Conservation (phyloP, 2,113 vertebrate genomes). For the Tringa solitaria region DNA sequence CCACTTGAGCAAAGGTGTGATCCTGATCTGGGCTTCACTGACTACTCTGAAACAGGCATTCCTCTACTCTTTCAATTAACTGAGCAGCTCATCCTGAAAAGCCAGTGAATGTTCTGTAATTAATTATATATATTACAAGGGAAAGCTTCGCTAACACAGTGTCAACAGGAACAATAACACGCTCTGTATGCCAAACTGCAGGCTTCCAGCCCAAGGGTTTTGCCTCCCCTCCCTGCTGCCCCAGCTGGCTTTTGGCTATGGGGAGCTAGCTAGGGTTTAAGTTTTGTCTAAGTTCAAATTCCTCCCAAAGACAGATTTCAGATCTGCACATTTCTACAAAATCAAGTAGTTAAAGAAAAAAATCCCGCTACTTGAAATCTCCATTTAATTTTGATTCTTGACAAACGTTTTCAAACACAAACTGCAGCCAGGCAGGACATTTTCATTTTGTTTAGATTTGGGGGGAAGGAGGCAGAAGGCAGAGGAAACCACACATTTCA, state of each 20-base stretch:
- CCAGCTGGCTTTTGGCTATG: background rate
- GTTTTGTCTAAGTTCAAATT: background rate
- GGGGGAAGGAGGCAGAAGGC: constrained; percentile 17
- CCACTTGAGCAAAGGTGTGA: background rate
- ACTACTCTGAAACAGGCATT: background rate
- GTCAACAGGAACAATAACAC: constrained; percentile 18
- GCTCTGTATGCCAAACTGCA: background rate
- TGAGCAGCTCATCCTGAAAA: background rate
- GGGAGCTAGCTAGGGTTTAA: background rate
- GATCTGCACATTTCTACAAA: background rate
- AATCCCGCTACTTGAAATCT: background rate
- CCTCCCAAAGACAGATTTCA: background rate
- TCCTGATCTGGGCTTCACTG: background rate
- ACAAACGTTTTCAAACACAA: constrained; percentile 33
- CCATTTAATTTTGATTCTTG: constrained; percentile 16
- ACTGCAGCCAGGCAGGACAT: background rate
- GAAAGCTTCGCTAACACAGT: background rate
- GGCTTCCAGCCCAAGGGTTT: background rate
- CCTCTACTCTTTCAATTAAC: background rate
- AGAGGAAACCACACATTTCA: constrained; percentile 61
- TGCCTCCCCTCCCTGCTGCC: background rate
- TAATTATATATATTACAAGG: constrained; percentile 14
- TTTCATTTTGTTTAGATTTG: constrained; percentile 42
- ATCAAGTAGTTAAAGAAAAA: background rate
- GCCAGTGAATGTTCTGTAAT: constrained; percentile 2